Percentiles rank a stretch among this genome's conserved stretches.
Conservation (phyloP, 2,888 invertebrate species). For the Xanthia icteritia region DNA sequence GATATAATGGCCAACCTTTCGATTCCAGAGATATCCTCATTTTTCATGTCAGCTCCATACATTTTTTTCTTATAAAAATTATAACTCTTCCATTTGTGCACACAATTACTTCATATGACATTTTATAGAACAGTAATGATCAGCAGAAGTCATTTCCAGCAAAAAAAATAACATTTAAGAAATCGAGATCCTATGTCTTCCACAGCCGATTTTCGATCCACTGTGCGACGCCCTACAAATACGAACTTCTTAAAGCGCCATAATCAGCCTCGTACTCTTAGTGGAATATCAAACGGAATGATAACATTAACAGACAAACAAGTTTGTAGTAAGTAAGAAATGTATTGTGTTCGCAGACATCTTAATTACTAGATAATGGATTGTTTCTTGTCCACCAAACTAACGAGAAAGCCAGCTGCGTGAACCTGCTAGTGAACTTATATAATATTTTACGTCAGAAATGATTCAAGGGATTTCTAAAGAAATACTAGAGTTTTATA, state of each 20-base stretch:
- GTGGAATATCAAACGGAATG: background rate
- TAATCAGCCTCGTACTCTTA: background rate
- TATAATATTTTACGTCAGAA: slow-evolving; percentile 20
- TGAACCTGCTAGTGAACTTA: slow-evolving; percentile 15
- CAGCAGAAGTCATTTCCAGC: no score
- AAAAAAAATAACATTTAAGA: no score
- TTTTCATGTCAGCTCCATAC: no score
- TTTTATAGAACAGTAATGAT: no score
- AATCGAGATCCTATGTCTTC: no score
- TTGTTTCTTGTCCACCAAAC: slow-evolving; percentile 27
- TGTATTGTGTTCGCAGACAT: slow-evolving; percentile 37
- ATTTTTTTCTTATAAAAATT: no score
- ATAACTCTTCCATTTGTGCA: no score
- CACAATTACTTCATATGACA: no score
- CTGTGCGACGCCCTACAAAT: background rate
- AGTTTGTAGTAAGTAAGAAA: slow-evolving; percentile 12
- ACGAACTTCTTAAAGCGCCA: background rate
- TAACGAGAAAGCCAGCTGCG: slow-evolving; percentile 29
- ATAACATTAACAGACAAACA: background rate
- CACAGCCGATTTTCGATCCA: no score
- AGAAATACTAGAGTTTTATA: background rate
- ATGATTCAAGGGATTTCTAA: background rate
- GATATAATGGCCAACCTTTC: no score
- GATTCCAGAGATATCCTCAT: no score
- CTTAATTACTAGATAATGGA: slow-evolving; percentile 35